A percentile compares a stretch with the other conserved stretches of the same genome.
These are phyloP conservation scores for Cephus sareptanus DNA, from an alignment of 2,888 invertebrate species.

Conservation along the genomic window DNA sequence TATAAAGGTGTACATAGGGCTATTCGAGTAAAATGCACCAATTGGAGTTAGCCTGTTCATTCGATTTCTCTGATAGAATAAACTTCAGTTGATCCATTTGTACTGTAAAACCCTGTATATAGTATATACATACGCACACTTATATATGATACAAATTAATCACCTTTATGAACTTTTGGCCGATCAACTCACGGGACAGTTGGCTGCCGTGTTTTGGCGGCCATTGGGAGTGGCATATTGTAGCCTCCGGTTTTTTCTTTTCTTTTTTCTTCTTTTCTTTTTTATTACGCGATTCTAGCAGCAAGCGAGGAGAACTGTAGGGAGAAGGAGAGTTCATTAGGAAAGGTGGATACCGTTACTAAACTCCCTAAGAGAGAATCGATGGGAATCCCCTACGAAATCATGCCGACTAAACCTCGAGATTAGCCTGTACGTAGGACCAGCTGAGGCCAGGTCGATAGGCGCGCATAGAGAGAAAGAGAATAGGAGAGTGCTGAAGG, in stretches of 20 bases:
- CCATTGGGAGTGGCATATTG: background rate
- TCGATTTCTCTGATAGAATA: background rate
- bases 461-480: background rate
- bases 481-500: background rate
- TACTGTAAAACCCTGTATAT: background rate
- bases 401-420: constrained; percentile 2
- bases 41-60: background rate
- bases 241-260: background rate
- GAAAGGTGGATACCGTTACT: background rate
- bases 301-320: background rate
- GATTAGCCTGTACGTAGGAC: constrained; percentile 2
- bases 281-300: background rate
- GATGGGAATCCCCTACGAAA: background rate
- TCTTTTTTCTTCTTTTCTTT: background rate
- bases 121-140: no score
- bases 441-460: constrained; percentile 5
- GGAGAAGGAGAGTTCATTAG: background rate
- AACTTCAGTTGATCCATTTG: background rate
- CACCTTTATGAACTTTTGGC: constrained; percentile 39
- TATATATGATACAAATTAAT: constrained; percentile 32
- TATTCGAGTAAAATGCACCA: background rate
- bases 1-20: no score
- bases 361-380: background rate
- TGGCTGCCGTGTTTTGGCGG: background rate
- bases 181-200: constrained; percentile 25